These are phyloP conservation scores for Protonemura montana DNA, from an alignment of 2,888 invertebrate genomes.

Conservation along the genomic window DNA sequence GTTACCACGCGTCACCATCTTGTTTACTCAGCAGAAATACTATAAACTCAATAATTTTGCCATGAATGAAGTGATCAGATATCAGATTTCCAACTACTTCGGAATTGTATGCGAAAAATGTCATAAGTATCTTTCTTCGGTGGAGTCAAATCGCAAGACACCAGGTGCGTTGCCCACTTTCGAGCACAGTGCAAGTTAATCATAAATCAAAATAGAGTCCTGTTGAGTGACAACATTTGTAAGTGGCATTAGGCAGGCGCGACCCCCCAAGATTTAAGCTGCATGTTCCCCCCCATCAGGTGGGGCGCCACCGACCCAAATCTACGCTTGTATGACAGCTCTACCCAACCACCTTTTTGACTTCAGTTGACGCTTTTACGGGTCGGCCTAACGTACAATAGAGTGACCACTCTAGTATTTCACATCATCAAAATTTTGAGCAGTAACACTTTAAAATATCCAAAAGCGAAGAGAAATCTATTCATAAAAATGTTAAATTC, in stretches of 20 bases:
- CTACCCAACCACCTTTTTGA: neutral
- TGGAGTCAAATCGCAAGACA: no score
- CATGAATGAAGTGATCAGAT: no score
- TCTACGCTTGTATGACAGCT: neutral
- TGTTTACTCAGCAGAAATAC: no score
- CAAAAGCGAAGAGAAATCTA: neutral
- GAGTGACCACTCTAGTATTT: neutral
- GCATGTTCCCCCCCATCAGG: neutral
- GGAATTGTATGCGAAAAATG: no score
- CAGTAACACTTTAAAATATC: neutral
- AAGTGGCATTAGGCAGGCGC: neutral
- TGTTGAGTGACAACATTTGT: neutral
- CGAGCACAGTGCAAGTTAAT: neutral
- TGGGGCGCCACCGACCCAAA: neutral
- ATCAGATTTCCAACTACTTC: no score
- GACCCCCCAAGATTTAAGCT: neutral
- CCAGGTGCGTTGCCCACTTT: no score
- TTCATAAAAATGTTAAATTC: neutral
- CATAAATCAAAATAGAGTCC: neutral
- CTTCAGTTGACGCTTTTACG: neutral
- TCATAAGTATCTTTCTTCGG: no score
- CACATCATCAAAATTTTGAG: constrained; percentile 9
- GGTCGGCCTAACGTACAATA: neutral
- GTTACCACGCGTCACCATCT: no score
- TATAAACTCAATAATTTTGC: no score